These are phyloP conservation scores for Hoplostethus atlanticus DNA, from an alignment of 2,797 vertebrate genomes.

Conservation along the genomic window DNA sequence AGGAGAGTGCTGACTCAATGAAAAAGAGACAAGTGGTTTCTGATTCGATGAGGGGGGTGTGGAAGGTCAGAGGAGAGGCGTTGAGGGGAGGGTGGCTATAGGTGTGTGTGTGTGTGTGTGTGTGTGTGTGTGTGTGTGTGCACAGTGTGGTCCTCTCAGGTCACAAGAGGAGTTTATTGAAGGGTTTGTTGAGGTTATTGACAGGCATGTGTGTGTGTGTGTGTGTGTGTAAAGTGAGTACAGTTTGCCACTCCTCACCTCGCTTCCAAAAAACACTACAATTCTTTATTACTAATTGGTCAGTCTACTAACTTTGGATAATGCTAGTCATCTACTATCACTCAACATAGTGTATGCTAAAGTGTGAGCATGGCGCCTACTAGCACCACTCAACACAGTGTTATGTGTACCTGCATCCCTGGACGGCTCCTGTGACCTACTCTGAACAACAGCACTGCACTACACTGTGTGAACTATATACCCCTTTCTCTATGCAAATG, in stretches of 20 bases:
- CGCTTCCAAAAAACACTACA: no score
- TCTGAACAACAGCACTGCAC: conserved; percentile 40
- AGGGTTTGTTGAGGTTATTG: conserved; percentile 39
- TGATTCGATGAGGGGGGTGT: conserved; percentile 56
- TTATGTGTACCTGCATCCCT: conserved; percentile 25
- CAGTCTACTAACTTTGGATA: no score
- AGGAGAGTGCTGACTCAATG: conserved; percentile 69
- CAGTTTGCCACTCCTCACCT: no score
- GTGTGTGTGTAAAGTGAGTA: not conserved
- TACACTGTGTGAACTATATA: conserved; percentile 48
- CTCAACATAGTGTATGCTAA: no score
- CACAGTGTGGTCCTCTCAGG: conserved; percentile 17
- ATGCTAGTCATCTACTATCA: no score
- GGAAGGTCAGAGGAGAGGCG: conserved; percentile 69
- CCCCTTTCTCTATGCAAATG: not conserved
- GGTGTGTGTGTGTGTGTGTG: conserved; percentile 18
- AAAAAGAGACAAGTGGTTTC: conserved; percentile 65
- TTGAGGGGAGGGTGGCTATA: conserved; percentile 17
- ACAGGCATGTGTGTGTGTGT: conserved; percentile 31
- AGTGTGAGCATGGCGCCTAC: no score
- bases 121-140: conserved; percentile 18
- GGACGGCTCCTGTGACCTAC: conserved; percentile 34
- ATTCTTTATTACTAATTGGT: no score
- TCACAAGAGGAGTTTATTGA: conserved; percentile 41
- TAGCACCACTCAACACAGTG: not conserved